Evolutionary conservation across 92 coral and sea anemone species (phyloP).

Genomic region (Parazoanthus darwini): DNA sequence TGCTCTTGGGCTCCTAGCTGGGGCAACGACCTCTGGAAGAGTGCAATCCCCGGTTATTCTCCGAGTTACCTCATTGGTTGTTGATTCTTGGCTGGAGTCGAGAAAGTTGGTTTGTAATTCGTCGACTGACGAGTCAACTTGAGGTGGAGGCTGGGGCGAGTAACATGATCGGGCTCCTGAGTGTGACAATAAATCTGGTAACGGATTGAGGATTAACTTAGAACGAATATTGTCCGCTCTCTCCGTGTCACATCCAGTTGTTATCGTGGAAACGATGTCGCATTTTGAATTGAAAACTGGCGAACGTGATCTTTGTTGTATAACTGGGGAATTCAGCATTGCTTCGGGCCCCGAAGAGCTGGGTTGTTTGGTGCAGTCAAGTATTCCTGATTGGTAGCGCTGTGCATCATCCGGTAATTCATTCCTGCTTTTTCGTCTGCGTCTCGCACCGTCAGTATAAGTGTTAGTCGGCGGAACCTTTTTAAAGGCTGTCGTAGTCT

Average conservation of each 20-base stretch:
- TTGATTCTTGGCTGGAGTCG: slow-evolving; percentile 9
- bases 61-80: background rate
- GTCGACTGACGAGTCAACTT: background rate
- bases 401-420: background rate
- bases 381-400: background rate
- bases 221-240: slow-evolving; percentile 26
- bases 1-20: slow-evolving; percentile 58
- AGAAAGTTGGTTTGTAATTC: background rate
- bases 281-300: slow-evolving; percentile 31
- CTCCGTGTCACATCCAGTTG: slow-evolving; percentile 29
- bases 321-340: slow-evolving; percentile 5
- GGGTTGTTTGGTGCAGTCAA: slow-evolving; percentile 1
- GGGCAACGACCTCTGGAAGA: slow-evolving; percentile 49
- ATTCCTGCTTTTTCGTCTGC: background rate
- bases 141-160: slow-evolving; percentile 6
- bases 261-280: slow-evolving; percentile 50
- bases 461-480: background rate
- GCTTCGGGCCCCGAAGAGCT: slow-evolving; percentile 36
- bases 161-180: slow-evolving; percentile 18
- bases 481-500: background rate
- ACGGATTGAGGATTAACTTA: slow-evolving; percentile 36
- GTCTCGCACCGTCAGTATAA: background rate
- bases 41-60: slow-evolving; percentile 2
- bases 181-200: slow-evolving; percentile 74
- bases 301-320: slow-evolving; percentile 30